phyloP scores from a whole-genome alignment of 2,797 vertebrate genomes.

The Gastrophryne carolinensis region DNA sequence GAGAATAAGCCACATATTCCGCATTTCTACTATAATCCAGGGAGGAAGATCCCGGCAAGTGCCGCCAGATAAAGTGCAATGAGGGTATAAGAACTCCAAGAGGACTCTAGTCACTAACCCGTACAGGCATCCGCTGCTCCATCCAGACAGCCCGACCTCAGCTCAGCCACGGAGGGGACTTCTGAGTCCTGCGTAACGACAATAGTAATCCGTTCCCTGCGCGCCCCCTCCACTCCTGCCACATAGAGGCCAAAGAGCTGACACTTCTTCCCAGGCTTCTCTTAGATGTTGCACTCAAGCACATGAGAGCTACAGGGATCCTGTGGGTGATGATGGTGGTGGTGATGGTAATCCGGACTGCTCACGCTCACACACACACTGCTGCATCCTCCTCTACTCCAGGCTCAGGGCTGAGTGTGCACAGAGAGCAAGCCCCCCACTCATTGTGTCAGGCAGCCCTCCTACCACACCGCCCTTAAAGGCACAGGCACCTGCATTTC shows the following conservation, averaged over 20 bases:
- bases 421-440: constrained; percentile 19
- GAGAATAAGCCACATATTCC: constrained; percentile 33
- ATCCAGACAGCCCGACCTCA: constrained; percentile 10
- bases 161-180: background rate
- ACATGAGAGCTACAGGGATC: constrained; percentile 5
- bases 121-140: background rate
- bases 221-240: background rate
- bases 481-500: constrained; percentile 44
- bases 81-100: background rate
- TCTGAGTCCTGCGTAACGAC: background rate
- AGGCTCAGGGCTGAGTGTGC: constrained; percentile 21
- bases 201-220: background rate
- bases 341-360: background rate
- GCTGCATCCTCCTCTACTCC: background rate
- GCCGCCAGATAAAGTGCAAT: background rate
- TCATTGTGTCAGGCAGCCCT: constrained; percentile 39
- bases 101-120: background rate
- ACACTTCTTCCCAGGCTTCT: background rate
- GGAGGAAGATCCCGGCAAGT: background rate
- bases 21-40: constrained; percentile 8
- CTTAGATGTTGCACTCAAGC: background rate
- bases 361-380: constrained; percentile 16
- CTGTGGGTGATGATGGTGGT: too few relatives aligned
- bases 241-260: background rate
- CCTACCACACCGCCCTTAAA: constrained; percentile 43